Evolutionary conservation across 92 coral and sea anemone species (phyloP), one percentile per base, ranked within the genome.

Genomic region (Parazoanthus swiftii): DNA sequence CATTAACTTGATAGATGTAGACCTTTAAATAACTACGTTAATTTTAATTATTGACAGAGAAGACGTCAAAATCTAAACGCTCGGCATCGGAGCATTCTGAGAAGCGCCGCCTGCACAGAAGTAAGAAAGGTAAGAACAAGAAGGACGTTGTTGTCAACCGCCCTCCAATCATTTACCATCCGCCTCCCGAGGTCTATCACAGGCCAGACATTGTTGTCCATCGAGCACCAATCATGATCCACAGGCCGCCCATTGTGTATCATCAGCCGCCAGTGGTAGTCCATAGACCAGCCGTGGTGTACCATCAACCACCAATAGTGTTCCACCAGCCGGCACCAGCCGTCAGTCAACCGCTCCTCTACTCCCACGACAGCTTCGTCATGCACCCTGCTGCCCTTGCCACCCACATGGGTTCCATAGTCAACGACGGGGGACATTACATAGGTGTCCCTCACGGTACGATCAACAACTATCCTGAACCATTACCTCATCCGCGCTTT

Each of bases 101-200:
- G 84, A 88, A 91, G 66, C 89, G 79, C 66, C 85, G 89, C 7
- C 76, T 79, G 48, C 91, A 79, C 29, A 67, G 85, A 51, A 79
- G 76, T 65, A 88, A 79, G 23, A 81, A 72, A 29, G 91, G 91
- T 74, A 96, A 96, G 71, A 95, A 92, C 91, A 97, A 97, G 93
- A 97, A 97, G 74, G 99, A 97, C 66, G 99, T 97, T 29, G 98
- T 97, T 37, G 99, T 97, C 13, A 97, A 94, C 88, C 92, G 99
- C n/a, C 99, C 99, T 36, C 99, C 99, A 6, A 97, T 97, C 20
- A 97, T 97, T 79, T 97, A 97, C 77, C 99, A 97, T 76, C 99
- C 99, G 71, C 99, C 99, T 20, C 99, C 99, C 43, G 99, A 97
- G 89, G 98, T 97, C 37, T 97, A 97, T 80, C 99, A 97, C 90